Conservation (phyloP, 1,140 invertebrate genomes). For the Papilio dardanus region DNA sequence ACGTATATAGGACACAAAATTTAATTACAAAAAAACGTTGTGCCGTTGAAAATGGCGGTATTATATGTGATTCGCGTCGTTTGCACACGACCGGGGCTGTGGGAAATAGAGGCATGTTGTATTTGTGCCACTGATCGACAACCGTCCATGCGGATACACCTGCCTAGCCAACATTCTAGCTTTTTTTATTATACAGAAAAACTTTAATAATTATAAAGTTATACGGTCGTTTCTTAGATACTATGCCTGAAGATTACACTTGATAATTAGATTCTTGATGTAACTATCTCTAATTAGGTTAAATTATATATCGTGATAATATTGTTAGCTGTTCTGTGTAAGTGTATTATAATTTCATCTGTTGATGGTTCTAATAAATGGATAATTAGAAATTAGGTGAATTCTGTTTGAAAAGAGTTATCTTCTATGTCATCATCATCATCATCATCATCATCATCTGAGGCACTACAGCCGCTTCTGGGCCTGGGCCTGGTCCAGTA, state of each 20-base stretch:
- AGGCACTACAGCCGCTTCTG: no score
- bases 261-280: no score
- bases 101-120: conserved; percentile 33
- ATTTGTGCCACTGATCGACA: conserved; percentile 32
- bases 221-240: neutral
- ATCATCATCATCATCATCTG: no score
- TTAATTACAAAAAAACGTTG: conserved; percentile 53
- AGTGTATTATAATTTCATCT: no score
- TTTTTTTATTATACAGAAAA: neutral
- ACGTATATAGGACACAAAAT: conserved; percentile 25
- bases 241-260: neutral
- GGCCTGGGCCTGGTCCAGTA: no score
- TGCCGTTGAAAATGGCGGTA: conserved; percentile 49
- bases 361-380: no score
- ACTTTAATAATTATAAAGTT: conserved; percentile 4
- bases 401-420: no score
- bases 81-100: conserved; percentile 47
- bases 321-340: no score
- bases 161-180: conserved; percentile 5
- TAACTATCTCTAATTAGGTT: no score
- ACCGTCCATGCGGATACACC: conserved; percentile 21
- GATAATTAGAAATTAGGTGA: neutral
- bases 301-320: no score
- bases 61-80: conserved; percentile 63
- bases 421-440: no score